Percentiles rank a stretch among this genome's conserved stretches.
Conservation (phyloP, 1,140 invertebrate species). For the Adoxophyes honmai region DNA sequence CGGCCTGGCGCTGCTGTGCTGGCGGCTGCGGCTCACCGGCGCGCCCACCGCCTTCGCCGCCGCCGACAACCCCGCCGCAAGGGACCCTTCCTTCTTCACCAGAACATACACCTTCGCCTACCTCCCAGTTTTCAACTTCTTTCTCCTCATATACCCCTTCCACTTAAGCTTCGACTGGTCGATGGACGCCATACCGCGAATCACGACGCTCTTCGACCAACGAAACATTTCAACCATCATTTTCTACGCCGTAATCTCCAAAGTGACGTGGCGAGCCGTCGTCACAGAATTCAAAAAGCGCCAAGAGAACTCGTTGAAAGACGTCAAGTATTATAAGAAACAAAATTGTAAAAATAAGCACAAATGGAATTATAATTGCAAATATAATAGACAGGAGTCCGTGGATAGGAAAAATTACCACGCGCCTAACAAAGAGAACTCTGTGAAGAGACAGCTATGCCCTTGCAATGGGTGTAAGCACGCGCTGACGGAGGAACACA, state of each 20-base stretch:
- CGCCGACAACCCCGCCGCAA: slow-evolving; percentile 93
- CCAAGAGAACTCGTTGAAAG: slow-evolving; percentile 43
- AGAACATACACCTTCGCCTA: slow-evolving; percentile 91
- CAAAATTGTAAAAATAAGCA: slow-evolving; percentile 57
- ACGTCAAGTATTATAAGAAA: slow-evolving; percentile 58
- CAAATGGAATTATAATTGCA: slow-evolving; percentile 62
- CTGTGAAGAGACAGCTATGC: slow-evolving; percentile 60
- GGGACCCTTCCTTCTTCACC: slow-evolving; percentile 83
- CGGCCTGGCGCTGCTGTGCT: slow-evolving; percentile 78
- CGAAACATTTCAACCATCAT: slow-evolving; percentile 85
- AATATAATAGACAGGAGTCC: slow-evolving; percentile 56
- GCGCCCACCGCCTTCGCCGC: slow-evolving; percentile 88
- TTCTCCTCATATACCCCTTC: slow-evolving; percentile 88
- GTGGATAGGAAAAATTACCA: slow-evolving; percentile 59
- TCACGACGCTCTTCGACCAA: slow-evolving; percentile 84
- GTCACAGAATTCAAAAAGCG: slow-evolving; percentile 52
- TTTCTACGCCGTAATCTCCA: slow-evolving; percentile 82
- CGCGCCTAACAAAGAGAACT: slow-evolving; percentile 53
- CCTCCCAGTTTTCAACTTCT: slow-evolving; percentile 91
- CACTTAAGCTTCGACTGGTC: slow-evolving; percentile 96
- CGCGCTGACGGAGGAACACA: slow-evolving; percentile 75
- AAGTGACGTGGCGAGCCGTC: slow-evolving; percentile 66
- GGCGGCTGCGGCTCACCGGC: slow-evolving; percentile 81
- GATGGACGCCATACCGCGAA: slow-evolving; percentile 93
- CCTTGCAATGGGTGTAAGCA: slow-evolving; percentile 77